Evolutionary conservation across 1,140 invertebrate species (phyloP).

Genomic region (Lasaia peninsularis): DNA sequence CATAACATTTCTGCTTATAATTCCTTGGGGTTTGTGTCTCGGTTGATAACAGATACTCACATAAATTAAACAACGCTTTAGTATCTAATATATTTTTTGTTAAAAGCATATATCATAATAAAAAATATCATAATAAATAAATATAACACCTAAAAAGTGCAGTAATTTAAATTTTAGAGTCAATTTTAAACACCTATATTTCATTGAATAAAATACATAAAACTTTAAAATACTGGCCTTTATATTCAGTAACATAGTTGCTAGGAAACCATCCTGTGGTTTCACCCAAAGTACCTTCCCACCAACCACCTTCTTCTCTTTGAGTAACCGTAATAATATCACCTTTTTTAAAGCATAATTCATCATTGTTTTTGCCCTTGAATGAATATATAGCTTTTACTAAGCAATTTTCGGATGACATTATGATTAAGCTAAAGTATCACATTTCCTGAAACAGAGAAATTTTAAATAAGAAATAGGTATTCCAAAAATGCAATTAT

Average conservation of each 20-base stretch:
- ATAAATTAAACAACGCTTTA: no score
- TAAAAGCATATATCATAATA: no score
- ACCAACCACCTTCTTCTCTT: slow-evolving; percentile 95
- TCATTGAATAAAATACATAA: no score
- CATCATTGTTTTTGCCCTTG: slow-evolving; percentile 97
- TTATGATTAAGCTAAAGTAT: slow-evolving; percentile 55
- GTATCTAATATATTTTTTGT: no score
- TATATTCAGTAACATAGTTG: slow-evolving; percentile 96
- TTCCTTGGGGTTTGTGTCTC: no score
- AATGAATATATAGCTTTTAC: slow-evolving; percentile 95
- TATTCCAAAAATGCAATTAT: neutral
- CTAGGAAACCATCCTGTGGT: slow-evolving; percentile 99
- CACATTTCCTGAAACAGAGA: slow-evolving; percentile 47
- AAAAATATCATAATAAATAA: no score
- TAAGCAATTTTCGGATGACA: slow-evolving; percentile 82
- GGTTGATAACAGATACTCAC: no score
- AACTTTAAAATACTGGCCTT: slow-evolving; percentile 74
- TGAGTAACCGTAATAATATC: slow-evolving; percentile 98
- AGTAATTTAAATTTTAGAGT: no score
- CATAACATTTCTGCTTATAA: no score
- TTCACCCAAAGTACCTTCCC: slow-evolving; percentile 96
- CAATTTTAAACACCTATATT: no score
- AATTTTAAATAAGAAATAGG: slow-evolving; percentile 1
- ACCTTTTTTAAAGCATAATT: slow-evolving; percentile 96
- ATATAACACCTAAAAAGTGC: no score